Evolutionary conservation across 1,140 invertebrate genomes (phyloP), one percentile per base, ranked within the genome.

Genomic region (Antheraea pernyi): DNA sequence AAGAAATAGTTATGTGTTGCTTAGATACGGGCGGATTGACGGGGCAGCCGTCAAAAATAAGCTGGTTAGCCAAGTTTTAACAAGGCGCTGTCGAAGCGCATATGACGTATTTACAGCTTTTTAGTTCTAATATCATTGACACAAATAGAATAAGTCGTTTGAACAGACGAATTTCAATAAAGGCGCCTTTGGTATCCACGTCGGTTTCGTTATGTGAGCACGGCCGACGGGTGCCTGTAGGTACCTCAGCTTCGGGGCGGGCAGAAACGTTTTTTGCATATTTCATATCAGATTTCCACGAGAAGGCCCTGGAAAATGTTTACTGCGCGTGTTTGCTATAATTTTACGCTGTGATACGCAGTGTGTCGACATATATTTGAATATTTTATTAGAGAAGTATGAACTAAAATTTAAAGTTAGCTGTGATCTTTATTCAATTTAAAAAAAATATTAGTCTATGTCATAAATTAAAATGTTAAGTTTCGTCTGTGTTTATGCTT

Each of bases 261-360:
- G 36, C 22, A 73, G 59, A 46, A 73, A 73, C 76, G 70, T 66
- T 75, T 71, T 78, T 71, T 78, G 73, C 73, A 78, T 78, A 78
- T 78, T 78, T 78, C 73, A 75, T 78, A 75, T 69, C 76, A 75
- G 72, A 78, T 73, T 78, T 78, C 22, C 76, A 75, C 65, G 69
- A 39, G 60, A 65, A 60, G 59, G 67, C 11, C 68, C 70, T 68
- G 71, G 68, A 72, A 70, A 68, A 67, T 66, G 61, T 69, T 62
- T 63, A 61, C 19, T 8, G 10, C 37, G 61, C 62, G 53, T 74
- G 67, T 72, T 72, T 69, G 63, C 62, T 59, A 19, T 10, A 37
- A 65, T 66, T 67, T 48, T 53, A 22, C 13, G 60, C 42, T 4
- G 18, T 37, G 48, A 16, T 48, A 63, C 48, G 59, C 19, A 59